These are phyloP conservation scores for Myotis davidii DNA, from an alignment of 2,113 vertebrate genomes.

Conservation along the genomic window DNA sequence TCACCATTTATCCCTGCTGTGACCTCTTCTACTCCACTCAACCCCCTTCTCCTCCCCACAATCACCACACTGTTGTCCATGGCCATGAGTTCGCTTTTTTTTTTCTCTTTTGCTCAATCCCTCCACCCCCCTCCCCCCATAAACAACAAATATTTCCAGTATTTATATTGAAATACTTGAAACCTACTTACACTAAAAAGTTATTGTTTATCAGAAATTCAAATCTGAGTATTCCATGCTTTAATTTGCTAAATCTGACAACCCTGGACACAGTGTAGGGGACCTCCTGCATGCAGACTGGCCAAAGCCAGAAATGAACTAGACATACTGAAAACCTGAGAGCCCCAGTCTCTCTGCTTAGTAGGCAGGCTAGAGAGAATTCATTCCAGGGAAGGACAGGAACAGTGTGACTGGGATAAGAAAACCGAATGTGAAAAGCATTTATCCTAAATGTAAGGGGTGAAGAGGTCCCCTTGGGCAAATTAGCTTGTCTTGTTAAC, in stretches of 20 bases:
- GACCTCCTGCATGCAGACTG: not conserved
- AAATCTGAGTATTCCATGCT: not conserved
- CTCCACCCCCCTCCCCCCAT: too few species aligned
- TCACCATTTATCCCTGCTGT: too few species aligned
- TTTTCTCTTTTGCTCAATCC: too few species aligned
- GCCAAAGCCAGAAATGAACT: not conserved
- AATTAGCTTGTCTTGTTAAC: constrained; percentile 66
- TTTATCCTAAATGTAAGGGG: constrained; percentile 45
- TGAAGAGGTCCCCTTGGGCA: constrained; percentile 51
- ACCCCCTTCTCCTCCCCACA: too few species aligned
- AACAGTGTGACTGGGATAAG: not conserved
- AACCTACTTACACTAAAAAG: not conserved
- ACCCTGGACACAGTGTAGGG: not conserved
- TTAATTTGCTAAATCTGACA: not conserved
- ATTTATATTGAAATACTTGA: not conserved
- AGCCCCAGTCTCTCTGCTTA: not conserved
- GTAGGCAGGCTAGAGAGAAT: not conserved
- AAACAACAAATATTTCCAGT: not conserved
- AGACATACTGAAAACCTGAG: not conserved
- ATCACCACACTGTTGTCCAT: too few species aligned
- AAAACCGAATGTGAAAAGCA: constrained; percentile 30
- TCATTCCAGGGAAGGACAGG: not conserved
- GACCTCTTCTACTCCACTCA: too few species aligned
- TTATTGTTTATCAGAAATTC: constrained; percentile 5
- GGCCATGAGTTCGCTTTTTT: too few species aligned